These are phyloP conservation scores for Brachionus manjavacas DNA, from an alignment of 1,140 invertebrate genomes.

Conservation along the genomic window DNA sequence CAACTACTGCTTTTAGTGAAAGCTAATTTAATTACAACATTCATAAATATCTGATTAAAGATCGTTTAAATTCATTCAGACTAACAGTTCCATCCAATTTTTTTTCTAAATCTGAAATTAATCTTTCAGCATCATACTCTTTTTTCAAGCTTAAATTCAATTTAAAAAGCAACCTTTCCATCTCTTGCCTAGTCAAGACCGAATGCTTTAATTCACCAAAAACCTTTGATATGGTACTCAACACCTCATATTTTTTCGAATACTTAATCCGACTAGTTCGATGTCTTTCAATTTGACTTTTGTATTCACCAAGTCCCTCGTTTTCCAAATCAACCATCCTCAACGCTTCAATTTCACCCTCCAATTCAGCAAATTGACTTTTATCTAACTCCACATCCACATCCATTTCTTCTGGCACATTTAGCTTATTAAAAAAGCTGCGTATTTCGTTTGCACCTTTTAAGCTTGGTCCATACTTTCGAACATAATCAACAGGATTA, in stretches of 20 bases:
- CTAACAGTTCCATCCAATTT: background rate
- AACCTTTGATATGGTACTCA: background rate
- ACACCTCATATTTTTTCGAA: background rate
- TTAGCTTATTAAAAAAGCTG: background rate
- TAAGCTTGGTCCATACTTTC: background rate
- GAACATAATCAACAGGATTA: background rate
- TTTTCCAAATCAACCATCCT: slow-evolving; percentile 21
- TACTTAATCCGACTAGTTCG: background rate
- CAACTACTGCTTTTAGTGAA: too few relatives aligned
- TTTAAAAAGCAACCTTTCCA: background rate
- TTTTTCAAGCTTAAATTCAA: background rate
- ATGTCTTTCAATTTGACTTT: background rate
- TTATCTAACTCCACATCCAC: background rate
- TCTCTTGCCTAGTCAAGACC: background rate
- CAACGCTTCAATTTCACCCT: slow-evolving; percentile 3
- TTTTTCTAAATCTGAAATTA: background rate
- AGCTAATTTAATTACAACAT: too few relatives aligned
- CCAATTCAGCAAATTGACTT: background rate
- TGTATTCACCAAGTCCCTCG: background rate
- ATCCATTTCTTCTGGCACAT: background rate
- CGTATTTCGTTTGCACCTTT: background rate
- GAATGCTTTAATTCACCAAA: background rate
- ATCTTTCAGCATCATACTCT: background rate
- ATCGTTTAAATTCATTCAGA: background rate
- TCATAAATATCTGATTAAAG: background rate